A percentile compares a stretch with the other conserved stretches of the same genome.
These are phyloP conservation scores for Emmelina monodactyla DNA, from an alignment of 2,888 invertebrate species.

Conservation along the genomic window DNA sequence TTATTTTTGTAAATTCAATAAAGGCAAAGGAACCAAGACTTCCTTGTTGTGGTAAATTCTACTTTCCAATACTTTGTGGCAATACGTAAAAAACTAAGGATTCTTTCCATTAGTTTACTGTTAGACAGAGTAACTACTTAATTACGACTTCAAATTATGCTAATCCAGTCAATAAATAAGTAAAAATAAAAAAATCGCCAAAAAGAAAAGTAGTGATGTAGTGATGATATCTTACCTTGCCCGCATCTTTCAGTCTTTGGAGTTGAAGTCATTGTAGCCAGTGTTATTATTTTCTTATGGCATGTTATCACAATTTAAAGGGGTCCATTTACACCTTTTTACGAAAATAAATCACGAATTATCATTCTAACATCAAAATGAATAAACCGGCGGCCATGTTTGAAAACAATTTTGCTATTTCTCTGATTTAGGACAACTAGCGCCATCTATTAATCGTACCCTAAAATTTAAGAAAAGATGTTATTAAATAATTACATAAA, in stretches of 20 bases:
- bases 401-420: constrained; percentile 27
- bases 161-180: too few species aligned
- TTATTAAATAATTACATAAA: too few species aligned
- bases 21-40: too few species aligned
- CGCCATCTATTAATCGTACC: too few species aligned
- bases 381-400: constrained; percentile 62
- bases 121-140: too few species aligned
- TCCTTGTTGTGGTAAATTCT: too few species aligned
- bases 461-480: too few species aligned
- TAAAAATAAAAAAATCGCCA: not conserved
- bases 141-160: too few species aligned
- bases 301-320: constrained; percentile 40
- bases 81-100: not conserved
- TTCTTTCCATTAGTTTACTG: too few species aligned
- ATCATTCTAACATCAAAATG: constrained; percentile 29
- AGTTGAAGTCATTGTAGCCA: constrained; percentile 54
- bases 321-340: constrained; percentile 20
- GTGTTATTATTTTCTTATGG: constrained; percentile 29
- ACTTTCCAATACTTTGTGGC: too few species aligned
- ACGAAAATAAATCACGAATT: constrained; percentile 37
- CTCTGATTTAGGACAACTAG: too few species aligned
- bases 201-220: not conserved
- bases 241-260: constrained; percentile 60
- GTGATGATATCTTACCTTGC: constrained; percentile 41
- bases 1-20: too few species aligned